These are phyloP conservation scores for Mesoligia furuncula DNA, from an alignment of 2,888 invertebrate genomes.

Conservation along the genomic window DNA sequence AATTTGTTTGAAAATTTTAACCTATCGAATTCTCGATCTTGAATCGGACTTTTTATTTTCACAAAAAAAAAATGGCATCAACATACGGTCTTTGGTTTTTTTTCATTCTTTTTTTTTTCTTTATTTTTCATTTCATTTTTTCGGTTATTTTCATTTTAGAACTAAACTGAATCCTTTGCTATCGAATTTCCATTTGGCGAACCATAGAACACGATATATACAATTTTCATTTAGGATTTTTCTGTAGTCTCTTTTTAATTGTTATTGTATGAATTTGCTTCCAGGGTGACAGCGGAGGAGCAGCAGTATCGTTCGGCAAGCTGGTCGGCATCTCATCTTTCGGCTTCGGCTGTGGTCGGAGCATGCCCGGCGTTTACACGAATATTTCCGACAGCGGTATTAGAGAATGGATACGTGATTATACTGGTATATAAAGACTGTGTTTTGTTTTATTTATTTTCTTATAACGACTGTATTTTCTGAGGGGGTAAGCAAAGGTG, in stretches of 20 bases:
- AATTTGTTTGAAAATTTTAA: too few relatives aligned
- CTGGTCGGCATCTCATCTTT: constrained; percentile 83
- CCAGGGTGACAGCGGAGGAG: constrained; percentile 87
- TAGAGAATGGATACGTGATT: constrained; percentile 74
- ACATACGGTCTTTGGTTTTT: too few relatives aligned
- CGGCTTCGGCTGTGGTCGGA: constrained; percentile 82
- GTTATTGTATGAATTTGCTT: not conserved
- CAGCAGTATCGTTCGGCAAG: constrained; percentile 73
- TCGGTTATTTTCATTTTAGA: too few relatives aligned
- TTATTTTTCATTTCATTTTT: too few relatives aligned
- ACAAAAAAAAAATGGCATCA: too few relatives aligned
- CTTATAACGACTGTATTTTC: not conserved
- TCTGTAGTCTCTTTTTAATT: not conserved
- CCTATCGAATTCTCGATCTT: too few relatives aligned
- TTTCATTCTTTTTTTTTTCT: too few relatives aligned
- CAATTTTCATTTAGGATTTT: too few relatives aligned
- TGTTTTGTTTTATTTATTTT: constrained; percentile 20
- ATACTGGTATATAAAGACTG: constrained; percentile 67
- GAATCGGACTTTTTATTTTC: too few relatives aligned
- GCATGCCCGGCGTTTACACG: constrained; percentile 81
- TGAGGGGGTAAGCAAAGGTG: not conserved
- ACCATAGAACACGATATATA: too few relatives aligned
- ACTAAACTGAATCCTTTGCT: too few relatives aligned
- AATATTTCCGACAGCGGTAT: constrained; percentile 73
- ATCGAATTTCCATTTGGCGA: too few relatives aligned